Evolutionary conservation across 1,140 invertebrate genomes (phyloP).

Genomic region (Drosophila kikkawai): DNA sequence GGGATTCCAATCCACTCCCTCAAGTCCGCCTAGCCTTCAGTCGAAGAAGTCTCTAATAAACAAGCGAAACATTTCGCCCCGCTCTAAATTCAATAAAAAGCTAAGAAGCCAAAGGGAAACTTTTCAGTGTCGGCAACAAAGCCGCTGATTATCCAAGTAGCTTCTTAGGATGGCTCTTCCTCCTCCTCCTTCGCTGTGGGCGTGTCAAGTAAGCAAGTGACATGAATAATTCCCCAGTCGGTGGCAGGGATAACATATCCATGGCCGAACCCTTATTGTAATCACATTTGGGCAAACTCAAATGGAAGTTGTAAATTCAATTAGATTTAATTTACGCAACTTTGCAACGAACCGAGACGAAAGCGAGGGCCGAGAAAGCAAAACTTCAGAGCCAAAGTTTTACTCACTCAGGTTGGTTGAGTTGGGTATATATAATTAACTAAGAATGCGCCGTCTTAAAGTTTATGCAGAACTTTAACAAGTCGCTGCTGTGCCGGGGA

Average conservation of each 20-base stretch:
- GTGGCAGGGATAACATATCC: slow-evolving; percentile 49
- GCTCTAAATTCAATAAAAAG: slow-evolving; percentile 56
- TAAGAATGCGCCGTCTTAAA: slow-evolving; percentile 48
- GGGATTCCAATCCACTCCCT: slow-evolving; percentile 44
- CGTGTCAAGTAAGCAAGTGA: slow-evolving; percentile 51
- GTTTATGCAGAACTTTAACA: slow-evolving; percentile 55
- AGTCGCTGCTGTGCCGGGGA: slow-evolving; percentile 11
- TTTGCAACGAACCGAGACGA: slow-evolving; percentile 35
- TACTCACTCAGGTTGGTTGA: slow-evolving; percentile 15
- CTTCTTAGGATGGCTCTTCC: neutral
- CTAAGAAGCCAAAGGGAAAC: slow-evolving; percentile 39
- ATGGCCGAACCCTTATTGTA: slow-evolving; percentile 55
- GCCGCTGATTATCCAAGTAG: slow-evolving; percentile 61
- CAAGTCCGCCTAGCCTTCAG: slow-evolving; percentile 10
- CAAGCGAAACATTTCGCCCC: slow-evolving; percentile 45
- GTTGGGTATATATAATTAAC: slow-evolving; percentile 51
- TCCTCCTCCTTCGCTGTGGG: neutral
- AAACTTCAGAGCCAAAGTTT: slow-evolving; percentile 53
- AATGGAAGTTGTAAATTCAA: slow-evolving; percentile 67
- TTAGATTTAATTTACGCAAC: slow-evolving; percentile 68
- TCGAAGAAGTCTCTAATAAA: slow-evolving; percentile 51
- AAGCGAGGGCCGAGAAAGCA: neutral
- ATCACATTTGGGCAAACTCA: slow-evolving; percentile 55
- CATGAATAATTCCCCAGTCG: slow-evolving; percentile 63
- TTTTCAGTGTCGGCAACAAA: slow-evolving; percentile 50